Conservation (phyloP, 2,888 invertebrate genomes). For the Leuctra nigra region DNA sequence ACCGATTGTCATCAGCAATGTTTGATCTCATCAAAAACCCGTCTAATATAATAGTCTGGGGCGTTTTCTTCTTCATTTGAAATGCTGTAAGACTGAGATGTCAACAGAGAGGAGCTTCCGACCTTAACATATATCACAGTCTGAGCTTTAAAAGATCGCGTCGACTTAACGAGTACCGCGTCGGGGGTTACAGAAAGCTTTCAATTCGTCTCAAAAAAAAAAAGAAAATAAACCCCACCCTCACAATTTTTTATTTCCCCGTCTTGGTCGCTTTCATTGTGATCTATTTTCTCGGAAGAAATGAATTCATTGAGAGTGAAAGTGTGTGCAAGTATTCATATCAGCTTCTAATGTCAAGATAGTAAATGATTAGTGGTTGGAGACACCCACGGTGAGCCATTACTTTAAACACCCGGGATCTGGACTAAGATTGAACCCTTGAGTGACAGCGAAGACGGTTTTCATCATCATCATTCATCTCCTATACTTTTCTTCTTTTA, state of each 20-base stretch:
- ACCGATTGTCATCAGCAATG: slow-evolving; percentile 4
- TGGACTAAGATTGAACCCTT: neutral
- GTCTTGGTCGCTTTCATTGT: too few species aligned
- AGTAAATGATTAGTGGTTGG: neutral
- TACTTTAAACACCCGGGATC: neutral
- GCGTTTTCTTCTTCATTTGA: slow-evolving; percentile 4
- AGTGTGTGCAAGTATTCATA: too few species aligned
- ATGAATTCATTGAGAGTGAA: too few species aligned
- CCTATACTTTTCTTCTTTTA: neutral
- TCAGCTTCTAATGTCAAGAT: slow-evolving; percentile 1
- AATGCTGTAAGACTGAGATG: slow-evolving; percentile 1
- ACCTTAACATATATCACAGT: neutral
- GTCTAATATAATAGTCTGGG: neutral
- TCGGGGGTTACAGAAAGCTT: neutral
- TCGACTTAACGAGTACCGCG: neutral
- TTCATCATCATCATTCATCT: slow-evolving; percentile 22
- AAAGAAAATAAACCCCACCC: neutral
- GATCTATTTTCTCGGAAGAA: too few species aligned
- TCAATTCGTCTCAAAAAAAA: neutral
- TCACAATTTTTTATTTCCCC: too few species aligned
- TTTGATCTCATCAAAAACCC: slow-evolving; percentile 3
- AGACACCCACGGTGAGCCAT: neutral
- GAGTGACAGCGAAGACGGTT: slow-evolving; percentile 21
- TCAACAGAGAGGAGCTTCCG: neutral
- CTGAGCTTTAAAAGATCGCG: slow-evolving; percentile 10